Percentiles rank a stretch among this genome's conserved stretches.
Conservation (phyloP, 2,113 vertebrate genomes). For the Steatornis caripensis region DNA sequence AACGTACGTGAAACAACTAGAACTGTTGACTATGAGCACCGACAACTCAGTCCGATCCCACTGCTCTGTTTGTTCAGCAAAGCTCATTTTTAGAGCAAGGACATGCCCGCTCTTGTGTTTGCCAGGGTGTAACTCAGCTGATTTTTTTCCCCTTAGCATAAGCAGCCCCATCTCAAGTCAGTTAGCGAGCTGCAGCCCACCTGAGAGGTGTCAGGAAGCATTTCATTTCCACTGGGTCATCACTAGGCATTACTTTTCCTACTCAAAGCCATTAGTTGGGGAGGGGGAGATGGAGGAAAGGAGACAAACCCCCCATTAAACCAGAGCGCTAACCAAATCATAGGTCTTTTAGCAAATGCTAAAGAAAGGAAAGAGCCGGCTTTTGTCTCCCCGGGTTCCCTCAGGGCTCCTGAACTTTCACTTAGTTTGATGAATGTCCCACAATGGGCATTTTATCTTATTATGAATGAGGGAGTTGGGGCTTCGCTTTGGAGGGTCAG, state of each 20-base stretch:
- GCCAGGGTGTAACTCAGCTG: neutral
- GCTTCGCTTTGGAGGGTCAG: neutral
- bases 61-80: neutral
- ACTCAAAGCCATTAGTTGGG: constrained; percentile 6
- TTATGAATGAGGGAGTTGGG: neutral
- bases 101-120: accelerated
- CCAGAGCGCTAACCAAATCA: neutral
- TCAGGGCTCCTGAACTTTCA: constrained; percentile 24
- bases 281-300: neutral
- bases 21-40: neutral
- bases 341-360: neutral
- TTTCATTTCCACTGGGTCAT: neutral
- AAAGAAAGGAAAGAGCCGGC: neutral
- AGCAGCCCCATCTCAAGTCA: neutral
- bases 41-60: accelerated
- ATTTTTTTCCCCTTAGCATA: no score
- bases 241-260: neutral
- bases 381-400: constrained; percentile 20
- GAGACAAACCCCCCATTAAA: constrained; percentile 5
- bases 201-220: neutral
- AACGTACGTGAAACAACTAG: accelerated
- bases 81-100: neutral
- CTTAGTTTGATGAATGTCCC: constrained; percentile 6
- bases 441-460: constrained; percentile 11
- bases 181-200: neutral